Percentiles rank a stretch among this genome's conserved stretches.
phyloP scores from a whole-genome alignment of 1,140 invertebrate species.

The Heliconius himera region DNA sequence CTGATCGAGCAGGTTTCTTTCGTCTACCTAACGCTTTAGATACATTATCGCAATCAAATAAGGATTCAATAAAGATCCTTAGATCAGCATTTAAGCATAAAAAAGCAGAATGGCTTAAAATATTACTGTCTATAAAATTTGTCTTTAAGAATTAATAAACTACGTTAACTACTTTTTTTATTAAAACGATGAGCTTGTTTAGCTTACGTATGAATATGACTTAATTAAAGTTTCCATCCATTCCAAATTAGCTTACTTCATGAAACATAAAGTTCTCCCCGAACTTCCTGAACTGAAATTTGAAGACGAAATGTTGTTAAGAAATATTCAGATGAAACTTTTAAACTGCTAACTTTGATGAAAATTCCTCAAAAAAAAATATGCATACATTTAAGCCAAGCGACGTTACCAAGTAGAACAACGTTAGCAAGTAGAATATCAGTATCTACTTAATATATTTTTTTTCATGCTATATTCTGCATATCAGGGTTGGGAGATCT shows the following conservation, averaged over 20 bases:
- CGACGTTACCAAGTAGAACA: neutral
- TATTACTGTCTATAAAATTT: no score
- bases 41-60: no score
- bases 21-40: no score
- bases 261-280: neutral
- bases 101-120: no score
- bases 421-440: neutral
- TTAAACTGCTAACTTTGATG: neutral
- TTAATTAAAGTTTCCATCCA: slow-evolving; percentile 4
- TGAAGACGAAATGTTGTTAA: neutral
- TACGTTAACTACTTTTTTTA: neutral
- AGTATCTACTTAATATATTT: no score
- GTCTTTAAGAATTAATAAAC: neutral
- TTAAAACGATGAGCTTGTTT: neutral
- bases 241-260: neutral
- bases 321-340: slow-evolving; percentile 1
- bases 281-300: neutral
- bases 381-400: neutral
- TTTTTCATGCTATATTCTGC: no score
- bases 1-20: no score
- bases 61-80: no score
- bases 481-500: no score
- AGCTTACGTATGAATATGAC: neutral
- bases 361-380: neutral
- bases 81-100: no score